Evolutionary conservation across 2,797 vertebrate genomes (phyloP), one percentile per base, ranked within the genome.

Genomic region (Enteromius unitaeniatus): DNA sequence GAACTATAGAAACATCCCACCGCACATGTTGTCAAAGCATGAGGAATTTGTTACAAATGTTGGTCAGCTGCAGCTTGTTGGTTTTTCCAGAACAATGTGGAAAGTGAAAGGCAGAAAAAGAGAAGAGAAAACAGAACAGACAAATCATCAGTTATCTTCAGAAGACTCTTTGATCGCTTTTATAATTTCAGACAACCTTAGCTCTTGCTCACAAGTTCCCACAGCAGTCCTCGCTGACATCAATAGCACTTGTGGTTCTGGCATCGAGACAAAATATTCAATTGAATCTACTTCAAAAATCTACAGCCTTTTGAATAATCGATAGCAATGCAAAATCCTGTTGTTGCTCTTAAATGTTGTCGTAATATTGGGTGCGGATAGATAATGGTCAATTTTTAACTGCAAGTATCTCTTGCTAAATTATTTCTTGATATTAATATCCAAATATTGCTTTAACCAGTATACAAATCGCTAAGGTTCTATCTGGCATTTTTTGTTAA

Each of bases 11-110:
- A 83, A 92, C 88, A 92, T 92, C 92, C 91, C 91, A 91, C 88
- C 90, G 84, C 91, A 91, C 92, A 91, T 92, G 90, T 93, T 94
- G 93, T 94, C 94, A 94, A 92, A 92, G 87, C 92, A 92, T 90
- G 89, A 94, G 92, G 92, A 94, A 95, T 94, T 93, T 94, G 93
- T 95, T 95, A 95, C 93, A 93, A 94, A 95, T 95, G 94, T 91
- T 91, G 91, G 93, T 95, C 94, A 95, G 94, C 94, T 95, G 94
- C 90, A 91, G 87, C 82, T 84, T 17, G 28, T 76, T 82, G 84
- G 69, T 76, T 85, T 89, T 83, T 53, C 37, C 70, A 49, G 74
- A 65, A 74, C 79, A 83, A 81, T 67, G 3, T 37, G 72, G 87
- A 84, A 89, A 89, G 90, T 72, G 11, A 68, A 69, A 31, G 31